Evolutionary conservation across 2,888 invertebrate genomes (phyloP), one percentile per base, ranked within the genome.

Genomic region (Patella pellucida): DNA sequence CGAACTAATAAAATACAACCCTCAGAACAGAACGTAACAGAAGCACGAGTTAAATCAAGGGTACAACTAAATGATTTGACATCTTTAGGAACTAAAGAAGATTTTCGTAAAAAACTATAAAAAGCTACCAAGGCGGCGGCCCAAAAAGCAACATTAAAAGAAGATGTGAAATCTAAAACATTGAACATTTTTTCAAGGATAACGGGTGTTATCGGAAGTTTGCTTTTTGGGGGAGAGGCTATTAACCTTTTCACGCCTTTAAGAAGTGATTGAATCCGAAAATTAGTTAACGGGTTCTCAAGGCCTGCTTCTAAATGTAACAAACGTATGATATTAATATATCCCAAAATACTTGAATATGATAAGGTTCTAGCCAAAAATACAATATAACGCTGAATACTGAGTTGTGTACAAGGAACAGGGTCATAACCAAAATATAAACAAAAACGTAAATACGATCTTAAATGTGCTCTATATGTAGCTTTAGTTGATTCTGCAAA

Each of bases 271-370:
- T 56, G 16, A 19, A 56, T 56, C 56, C 19, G 56, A 56, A 56
- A 56, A 56, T 56, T 56, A 56, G 16, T 19, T 56, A 56, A 56
- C 16, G 56, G 56, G 56, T 56, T 56, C 16, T 56, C 56, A 16
- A 56, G 19, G 19, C 19, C 19, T n/a, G 56, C 56, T 56, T 56
- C 56, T 56, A 56, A n/a, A 56, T 56, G 56, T n/a, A 56, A 19
- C 19, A 56, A 56, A n/a, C 56, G 16, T n/a, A 56, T 56, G 19
- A 56, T 56, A 56, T 56, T 56, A 56, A 56, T 56, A 56, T 56
- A 56, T 56, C 56, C 14, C 16, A 16, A 56, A 56, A 56, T 56
- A 19, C 56, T 56, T n/a, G 56, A 56, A 19, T 56, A 56, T n/a
- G 56, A 56, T 19, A 56, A 56, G 19, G 56, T 56, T 56, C 56